These are phyloP conservation scores for Ginglymostoma cirratum DNA, from an alignment of 2,113 vertebrate species.

Conservation along the genomic window DNA sequence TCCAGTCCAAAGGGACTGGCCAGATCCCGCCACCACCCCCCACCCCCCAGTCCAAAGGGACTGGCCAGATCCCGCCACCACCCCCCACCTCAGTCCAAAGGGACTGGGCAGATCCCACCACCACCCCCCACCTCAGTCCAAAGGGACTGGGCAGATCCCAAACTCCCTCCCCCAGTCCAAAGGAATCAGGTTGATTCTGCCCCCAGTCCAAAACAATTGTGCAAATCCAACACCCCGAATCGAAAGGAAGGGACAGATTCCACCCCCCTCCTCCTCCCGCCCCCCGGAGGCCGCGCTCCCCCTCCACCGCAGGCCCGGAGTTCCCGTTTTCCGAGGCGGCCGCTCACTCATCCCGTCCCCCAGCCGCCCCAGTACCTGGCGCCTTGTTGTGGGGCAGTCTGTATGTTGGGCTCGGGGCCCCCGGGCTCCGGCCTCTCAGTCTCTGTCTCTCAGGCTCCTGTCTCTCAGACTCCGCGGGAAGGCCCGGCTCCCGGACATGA, in stretches of 20 bases:
- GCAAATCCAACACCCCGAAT: not conserved
- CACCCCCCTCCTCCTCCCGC: not conserved
- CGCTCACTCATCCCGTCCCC: conserved; percentile 59
- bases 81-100: not conserved
- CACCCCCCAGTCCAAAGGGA: not conserved
- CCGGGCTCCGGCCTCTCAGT: conserved; percentile 46
- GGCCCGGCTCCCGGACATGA: conserved; percentile 67
- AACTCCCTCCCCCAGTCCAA: too few relatives aligned
- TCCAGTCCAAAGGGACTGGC: not conserved
- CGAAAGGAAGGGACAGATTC: not conserved
- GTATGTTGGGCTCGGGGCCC: not conserved
- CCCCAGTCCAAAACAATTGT: not conserved
- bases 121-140: not conserved
- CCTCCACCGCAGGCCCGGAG: too few relatives aligned
- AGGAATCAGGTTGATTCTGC: too few relatives aligned
- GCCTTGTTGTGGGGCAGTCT: not conserved
- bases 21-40: not conserved
- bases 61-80: not conserved
- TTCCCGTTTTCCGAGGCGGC: too few relatives aligned
- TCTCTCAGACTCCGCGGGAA: conserved; percentile 51
- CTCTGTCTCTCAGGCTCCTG: conserved; percentile 50
- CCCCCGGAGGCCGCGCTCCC: not conserved
- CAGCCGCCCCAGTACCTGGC: conserved; percentile 26
- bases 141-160: not conserved
- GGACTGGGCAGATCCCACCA: not conserved